Evolutionary conservation across 1,140 invertebrate species (phyloP).

Genomic region (Ctenoplectra terminalis): DNA sequence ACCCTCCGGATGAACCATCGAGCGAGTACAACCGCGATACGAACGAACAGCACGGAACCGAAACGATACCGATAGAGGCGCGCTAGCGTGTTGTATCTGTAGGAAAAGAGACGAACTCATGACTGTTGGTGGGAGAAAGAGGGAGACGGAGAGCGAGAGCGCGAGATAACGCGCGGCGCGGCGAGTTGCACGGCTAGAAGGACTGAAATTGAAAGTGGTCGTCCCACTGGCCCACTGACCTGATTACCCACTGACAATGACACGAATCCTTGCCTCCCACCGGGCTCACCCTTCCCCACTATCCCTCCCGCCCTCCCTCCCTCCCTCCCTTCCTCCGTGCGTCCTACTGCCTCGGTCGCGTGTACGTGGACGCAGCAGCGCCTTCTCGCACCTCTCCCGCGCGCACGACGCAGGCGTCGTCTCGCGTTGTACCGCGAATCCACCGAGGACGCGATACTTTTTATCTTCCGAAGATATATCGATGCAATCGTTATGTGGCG

Average conservation of each 20-base stretch:
- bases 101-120: constrained; percentile 16
- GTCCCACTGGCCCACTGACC: constrained; percentile 84
- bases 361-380: constrained; percentile 57
- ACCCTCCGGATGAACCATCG: too few species aligned
- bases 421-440: constrained; percentile 30
- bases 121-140: constrained; percentile 5
- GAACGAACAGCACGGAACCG: not conserved
- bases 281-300: constrained; percentile 51
- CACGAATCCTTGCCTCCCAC: constrained; percentile 79
- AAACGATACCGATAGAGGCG: too few species aligned
- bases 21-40: too few species aligned
- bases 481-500: constrained; percentile 28
- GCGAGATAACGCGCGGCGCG: constrained; percentile 67
- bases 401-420: constrained; percentile 54
- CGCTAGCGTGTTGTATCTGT: not conserved
- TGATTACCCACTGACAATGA: constrained; percentile 85
- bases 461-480: constrained; percentile 42
- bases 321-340: constrained; percentile 28
- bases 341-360: constrained; percentile 57
- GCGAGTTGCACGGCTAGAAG: constrained; percentile 72
- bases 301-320: constrained; percentile 37
- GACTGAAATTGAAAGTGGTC: constrained; percentile 83
- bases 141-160: constrained; percentile 36
- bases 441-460: constrained; percentile 48
- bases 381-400: constrained; percentile 61